Evolutionary conservation across 2,888 invertebrate species (phyloP).

Genomic region (Hemicrepidius hirtus): DNA sequence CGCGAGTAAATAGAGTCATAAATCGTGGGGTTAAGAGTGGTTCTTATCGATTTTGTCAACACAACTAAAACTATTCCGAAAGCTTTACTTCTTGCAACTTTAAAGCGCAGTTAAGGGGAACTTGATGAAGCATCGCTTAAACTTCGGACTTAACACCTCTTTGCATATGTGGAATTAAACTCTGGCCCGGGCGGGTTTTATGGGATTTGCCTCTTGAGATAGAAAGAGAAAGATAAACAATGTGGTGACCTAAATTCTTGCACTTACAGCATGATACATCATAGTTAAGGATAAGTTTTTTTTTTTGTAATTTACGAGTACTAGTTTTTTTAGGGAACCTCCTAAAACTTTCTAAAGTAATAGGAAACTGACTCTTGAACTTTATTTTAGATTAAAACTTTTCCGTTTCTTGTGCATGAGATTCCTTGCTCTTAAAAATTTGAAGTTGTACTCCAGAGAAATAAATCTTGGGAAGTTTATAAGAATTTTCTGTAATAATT

Average conservation of each 20-base stretch:
- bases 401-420: neutral
- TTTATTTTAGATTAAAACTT: constrained; percentile 13
- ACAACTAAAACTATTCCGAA: neutral
- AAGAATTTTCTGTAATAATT: too few relatives aligned
- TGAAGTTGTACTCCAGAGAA: neutral
- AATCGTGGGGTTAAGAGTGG: constrained; percentile 8
- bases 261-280: too few relatives aligned
- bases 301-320: neutral
- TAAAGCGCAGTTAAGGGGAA: constrained; percentile 19
- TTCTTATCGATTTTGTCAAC: constrained; percentile 11
- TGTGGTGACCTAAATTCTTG: neutral
- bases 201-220: constrained; percentile 22
- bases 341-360: neutral
- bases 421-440: constrained; percentile 9
- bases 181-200: constrained; percentile 11
- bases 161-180: constrained; percentile 35
- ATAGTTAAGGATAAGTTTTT: too few relatives aligned
- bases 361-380: neutral
- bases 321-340: neutral
- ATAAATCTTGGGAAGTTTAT: too few relatives aligned
- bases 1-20: neutral
- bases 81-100: constrained; percentile 24
- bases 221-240: neutral
- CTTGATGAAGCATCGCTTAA: constrained; percentile 36
- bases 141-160: constrained; percentile 39